Evolutionary conservation across 1,140 invertebrate genomes (phyloP).

Genomic region (Cyclargus thomasi): DNA sequence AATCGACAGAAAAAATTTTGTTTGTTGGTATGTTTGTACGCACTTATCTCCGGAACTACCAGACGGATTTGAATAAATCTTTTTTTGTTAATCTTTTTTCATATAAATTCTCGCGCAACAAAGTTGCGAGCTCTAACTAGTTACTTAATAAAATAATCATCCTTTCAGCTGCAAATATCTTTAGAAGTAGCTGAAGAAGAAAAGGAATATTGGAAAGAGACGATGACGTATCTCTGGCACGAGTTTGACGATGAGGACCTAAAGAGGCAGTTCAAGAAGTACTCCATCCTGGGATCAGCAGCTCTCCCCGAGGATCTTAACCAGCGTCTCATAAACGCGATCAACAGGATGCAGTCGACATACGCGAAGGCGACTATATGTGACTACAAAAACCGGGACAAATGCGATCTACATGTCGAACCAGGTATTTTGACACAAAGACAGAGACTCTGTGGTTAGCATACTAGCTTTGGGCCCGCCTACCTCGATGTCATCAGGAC

Average conservation of each 20-base stretch:
- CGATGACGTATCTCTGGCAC: slow-evolving; percentile 78
- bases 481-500: too few relatives aligned
- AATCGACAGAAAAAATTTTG: too few relatives aligned
- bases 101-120: too few relatives aligned
- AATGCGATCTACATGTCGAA: slow-evolving; percentile 84
- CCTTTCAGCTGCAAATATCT: slow-evolving; percentile 55
- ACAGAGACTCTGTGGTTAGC: too few relatives aligned
- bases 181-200: slow-evolving; percentile 63
- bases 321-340: slow-evolving; percentile 78
- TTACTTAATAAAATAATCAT: slow-evolving; percentile 11
- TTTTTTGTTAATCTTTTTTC: too few relatives aligned
- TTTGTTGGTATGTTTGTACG: too few relatives aligned
- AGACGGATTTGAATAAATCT: too few relatives aligned
- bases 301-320: slow-evolving; percentile 82
- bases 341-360: slow-evolving; percentile 85
- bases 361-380: slow-evolving; percentile 89
- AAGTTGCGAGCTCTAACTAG: too few relatives aligned
- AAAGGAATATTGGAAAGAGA: slow-evolving; percentile 76
- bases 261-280: slow-evolving; percentile 79
- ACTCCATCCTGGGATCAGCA: slow-evolving; percentile 80
- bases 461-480: too few relatives aligned
- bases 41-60: too few relatives aligned
- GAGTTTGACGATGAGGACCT: slow-evolving; percentile 77
- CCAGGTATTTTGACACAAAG: slow-evolving; percentile 76
- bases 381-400: slow-evolving; percentile 78